Evolutionary conservation across 2,888 invertebrate species (phyloP).

Genomic region (Diaperis boleti): DNA sequence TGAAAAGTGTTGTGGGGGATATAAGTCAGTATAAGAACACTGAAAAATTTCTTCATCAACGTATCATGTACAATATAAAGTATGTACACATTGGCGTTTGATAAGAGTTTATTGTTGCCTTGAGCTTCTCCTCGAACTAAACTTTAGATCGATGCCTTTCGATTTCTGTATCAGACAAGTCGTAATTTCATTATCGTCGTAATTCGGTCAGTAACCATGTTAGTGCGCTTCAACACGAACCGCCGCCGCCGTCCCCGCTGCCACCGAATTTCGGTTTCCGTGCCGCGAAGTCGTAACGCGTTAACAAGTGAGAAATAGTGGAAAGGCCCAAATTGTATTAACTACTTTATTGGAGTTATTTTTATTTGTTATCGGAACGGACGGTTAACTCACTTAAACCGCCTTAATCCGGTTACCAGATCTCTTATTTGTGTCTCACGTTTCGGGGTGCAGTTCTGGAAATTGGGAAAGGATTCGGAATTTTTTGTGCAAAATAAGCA

Average conservation of each 20-base stretch:
- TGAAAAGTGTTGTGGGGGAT: no score
- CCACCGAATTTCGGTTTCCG: slow-evolving; percentile 31
- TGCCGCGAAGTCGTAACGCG: slow-evolving; percentile 38
- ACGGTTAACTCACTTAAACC: slow-evolving; percentile 38
- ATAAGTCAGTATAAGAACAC: no score
- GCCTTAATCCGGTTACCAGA: slow-evolving; percentile 31
- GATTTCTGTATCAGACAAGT: slow-evolving; percentile 12
- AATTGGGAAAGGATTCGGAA: no score
- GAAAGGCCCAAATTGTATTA: slow-evolving; percentile 51
- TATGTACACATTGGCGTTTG: no score
- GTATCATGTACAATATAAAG: no score
- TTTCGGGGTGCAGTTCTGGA: slow-evolving; percentile 17
- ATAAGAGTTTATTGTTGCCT: no score
- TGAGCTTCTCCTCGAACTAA: neutral
- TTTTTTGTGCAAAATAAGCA: no score
- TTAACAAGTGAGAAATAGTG: slow-evolving; percentile 43
- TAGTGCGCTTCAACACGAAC: slow-evolving; percentile 36
- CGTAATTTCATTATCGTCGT: slow-evolving; percentile 48
- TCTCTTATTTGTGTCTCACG: slow-evolving; percentile 39
- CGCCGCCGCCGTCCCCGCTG: neutral
- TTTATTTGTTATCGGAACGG: slow-evolving; percentile 57
- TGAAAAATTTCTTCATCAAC: no score
- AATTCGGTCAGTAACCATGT: slow-evolving; percentile 50
- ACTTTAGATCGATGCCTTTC: slow-evolving; percentile 3
- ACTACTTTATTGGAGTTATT: slow-evolving; percentile 57